Conservation (phyloP, 2,797 vertebrate species). For the Macrochelys suwanniensis region DNA sequence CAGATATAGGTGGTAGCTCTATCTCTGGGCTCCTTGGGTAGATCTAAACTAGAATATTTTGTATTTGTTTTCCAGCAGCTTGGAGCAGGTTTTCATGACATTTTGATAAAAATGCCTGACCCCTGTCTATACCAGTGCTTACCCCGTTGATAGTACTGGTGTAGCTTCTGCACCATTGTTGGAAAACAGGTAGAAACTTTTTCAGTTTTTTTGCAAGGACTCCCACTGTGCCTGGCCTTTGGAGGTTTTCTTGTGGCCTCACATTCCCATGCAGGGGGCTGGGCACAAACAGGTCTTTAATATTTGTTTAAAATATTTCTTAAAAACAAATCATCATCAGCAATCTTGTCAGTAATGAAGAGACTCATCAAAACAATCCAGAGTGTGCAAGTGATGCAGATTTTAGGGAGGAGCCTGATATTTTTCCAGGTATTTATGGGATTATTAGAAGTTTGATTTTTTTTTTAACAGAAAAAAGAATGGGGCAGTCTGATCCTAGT, state of each 20-base stretch:
- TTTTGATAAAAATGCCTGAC: not conserved
- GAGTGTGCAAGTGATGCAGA: not conserved
- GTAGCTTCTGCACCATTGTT: not conserved
- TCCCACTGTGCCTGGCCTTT: not conserved
- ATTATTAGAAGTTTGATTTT: fast-evolving
- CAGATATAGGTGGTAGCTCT: not conserved
- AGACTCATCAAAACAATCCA: not conserved
- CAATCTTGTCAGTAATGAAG: not conserved
- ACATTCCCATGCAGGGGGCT: not conserved
- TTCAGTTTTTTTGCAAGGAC: not conserved
- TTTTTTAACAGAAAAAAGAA: not conserved
- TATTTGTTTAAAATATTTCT: not conserved
- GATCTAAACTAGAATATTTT: not conserved
- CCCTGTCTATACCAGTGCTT: not conserved
- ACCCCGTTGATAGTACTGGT: not conserved
- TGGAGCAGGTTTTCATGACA: not conserved
- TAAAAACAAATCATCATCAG: not conserved
- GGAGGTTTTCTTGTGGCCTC: not conserved
- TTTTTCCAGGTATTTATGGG: not conserved
- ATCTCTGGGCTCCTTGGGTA: not conserved
- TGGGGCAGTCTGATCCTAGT: not conserved
- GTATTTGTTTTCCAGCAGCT: not conserved
- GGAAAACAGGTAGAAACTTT: not conserved
- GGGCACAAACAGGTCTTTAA: not conserved
- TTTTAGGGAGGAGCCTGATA: not conserved